phyloP scores from a whole-genome alignment of 92 coral and sea anemone species.

The Zoanthus solanderi region DNA sequence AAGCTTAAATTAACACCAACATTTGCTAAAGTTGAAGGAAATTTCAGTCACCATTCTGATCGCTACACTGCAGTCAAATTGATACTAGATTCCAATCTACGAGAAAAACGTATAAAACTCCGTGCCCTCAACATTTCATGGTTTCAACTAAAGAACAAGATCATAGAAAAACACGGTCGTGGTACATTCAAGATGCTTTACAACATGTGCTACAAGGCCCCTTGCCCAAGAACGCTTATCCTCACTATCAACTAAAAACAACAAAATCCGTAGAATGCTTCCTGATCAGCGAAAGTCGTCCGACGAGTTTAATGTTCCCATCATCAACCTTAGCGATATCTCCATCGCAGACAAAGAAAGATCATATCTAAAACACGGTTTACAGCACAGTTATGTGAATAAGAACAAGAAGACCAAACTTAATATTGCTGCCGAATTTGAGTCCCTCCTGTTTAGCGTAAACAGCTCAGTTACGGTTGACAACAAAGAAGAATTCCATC shows the following conservation, averaged over 20 bases:
- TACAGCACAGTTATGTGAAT: too few species aligned
- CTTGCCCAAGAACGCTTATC: slow-evolving; percentile 2
- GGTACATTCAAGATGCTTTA: background rate
- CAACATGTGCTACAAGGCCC: background rate
- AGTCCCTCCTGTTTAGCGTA: background rate
- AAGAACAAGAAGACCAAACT: background rate
- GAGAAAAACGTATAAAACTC: background rate
- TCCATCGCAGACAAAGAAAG: too few species aligned
- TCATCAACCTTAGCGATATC: too few species aligned
- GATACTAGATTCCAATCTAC: slow-evolving; percentile 20
- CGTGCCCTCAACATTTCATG: too few species aligned
- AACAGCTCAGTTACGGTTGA: background rate
- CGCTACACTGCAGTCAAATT: slow-evolving; percentile 32
- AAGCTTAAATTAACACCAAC: slow-evolving; percentile 4
- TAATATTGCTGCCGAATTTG: background rate
- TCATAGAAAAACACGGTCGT: background rate
- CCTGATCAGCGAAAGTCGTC: background rate
- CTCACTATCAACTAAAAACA: background rate
- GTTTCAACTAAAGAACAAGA: background rate
- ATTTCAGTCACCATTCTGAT: slow-evolving; percentile 8
- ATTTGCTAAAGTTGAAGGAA: slow-evolving; percentile 7
- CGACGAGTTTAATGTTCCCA: too few species aligned
- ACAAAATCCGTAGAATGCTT: background rate
- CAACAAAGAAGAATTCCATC: background rate
- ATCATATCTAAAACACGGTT: too few species aligned